These are phyloP conservation scores for Psittacula derbiana DNA, from an alignment of 2,797 vertebrate genomes.

Conservation along the genomic window DNA sequence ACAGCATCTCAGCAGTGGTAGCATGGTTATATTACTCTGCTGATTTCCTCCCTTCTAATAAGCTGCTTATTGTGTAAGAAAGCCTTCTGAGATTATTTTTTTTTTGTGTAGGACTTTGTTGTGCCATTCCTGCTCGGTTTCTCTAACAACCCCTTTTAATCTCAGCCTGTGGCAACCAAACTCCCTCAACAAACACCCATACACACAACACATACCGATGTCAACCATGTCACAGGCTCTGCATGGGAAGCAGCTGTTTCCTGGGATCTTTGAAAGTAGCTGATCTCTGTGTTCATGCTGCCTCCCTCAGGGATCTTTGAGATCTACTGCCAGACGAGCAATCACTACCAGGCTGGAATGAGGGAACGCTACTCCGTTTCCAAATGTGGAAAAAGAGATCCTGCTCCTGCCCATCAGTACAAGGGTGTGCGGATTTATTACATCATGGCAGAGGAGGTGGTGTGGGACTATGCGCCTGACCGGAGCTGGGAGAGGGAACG, in stretches of 20 bases:
- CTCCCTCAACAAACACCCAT: not conserved
- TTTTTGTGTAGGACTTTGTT: not conserved
- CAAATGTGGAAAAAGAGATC: conserved; percentile 32
- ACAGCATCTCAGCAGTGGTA: not conserved
- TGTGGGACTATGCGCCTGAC: conserved; percentile 76
- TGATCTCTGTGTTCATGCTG: not conserved
- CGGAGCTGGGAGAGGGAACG: conserved; percentile 75
- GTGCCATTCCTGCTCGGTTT: not conserved
- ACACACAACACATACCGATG: not conserved
- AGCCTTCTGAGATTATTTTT: not conserved
- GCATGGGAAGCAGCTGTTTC: not conserved
- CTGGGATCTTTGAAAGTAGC: not conserved
- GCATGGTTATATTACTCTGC: not conserved
- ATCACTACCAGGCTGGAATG: conserved; percentile 78
- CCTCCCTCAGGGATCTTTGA: conserved; percentile 72
- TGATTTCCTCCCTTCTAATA: not conserved
- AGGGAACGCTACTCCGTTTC: conserved; percentile 68
- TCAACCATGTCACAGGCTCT: not conserved
- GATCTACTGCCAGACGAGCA: conserved; percentile 76
- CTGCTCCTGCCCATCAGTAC: not conserved
- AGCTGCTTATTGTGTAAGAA: not conserved
- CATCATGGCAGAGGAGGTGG: conserved; percentile 71
- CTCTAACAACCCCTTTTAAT: not conserved
- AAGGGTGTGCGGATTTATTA: conserved; percentile 62
- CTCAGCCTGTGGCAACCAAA: not conserved